Evolutionary conservation across 1,140 invertebrate genomes (phyloP).

Genomic region (Elymnias hypermnestra): DNA sequence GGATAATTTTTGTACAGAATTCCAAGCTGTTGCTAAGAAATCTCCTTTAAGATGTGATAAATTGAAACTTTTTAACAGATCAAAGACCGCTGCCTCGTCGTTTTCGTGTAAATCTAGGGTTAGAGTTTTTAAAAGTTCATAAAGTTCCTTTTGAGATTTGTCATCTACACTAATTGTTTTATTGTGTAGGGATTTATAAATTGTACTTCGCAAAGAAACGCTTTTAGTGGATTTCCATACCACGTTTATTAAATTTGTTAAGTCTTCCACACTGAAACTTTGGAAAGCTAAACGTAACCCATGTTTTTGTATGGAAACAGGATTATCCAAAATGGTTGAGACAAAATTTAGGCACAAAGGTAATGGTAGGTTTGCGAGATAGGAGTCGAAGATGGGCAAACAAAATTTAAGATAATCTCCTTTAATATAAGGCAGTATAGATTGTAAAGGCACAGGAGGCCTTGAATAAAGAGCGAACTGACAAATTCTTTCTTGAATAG

Average conservation of each 20-base stretch:
- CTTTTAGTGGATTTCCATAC: slow-evolving; percentile 48
- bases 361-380: slow-evolving; percentile 34
- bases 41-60: slow-evolving; percentile 18
- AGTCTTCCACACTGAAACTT: slow-evolving; percentile 30
- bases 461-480: slow-evolving; percentile 35
- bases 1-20: slow-evolving; percentile 28
- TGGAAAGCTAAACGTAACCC: slow-evolving; percentile 45
- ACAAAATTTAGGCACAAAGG: slow-evolving; percentile 35
- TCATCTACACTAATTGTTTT: slow-evolving; percentile 25
- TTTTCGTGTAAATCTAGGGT: slow-evolving; percentile 33
- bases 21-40: slow-evolving; percentile 33
- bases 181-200: slow-evolving; percentile 36
- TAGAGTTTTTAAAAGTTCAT: slow-evolving; percentile 34
- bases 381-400: slow-evolving; percentile 43
- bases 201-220: slow-evolving; percentile 36
- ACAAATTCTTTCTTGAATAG: slow-evolving; percentile 44
- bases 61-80: slow-evolving; percentile 8
- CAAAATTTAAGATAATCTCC: slow-evolving; percentile 48
- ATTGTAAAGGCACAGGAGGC: slow-evolving; percentile 38
- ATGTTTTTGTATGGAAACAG: slow-evolving; percentile 51
- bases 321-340: slow-evolving; percentile 32
- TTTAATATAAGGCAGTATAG: slow-evolving; percentile 36
- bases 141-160: slow-evolving; percentile 20
- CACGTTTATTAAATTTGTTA: slow-evolving; percentile 30
- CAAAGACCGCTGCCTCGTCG: slow-evolving; percentile 39